Percentiles rank a stretch among this genome's conserved stretches.
phyloP scores from a whole-genome alignment of 2,888 invertebrate species.

The Argynnis bischoffii region DNA sequence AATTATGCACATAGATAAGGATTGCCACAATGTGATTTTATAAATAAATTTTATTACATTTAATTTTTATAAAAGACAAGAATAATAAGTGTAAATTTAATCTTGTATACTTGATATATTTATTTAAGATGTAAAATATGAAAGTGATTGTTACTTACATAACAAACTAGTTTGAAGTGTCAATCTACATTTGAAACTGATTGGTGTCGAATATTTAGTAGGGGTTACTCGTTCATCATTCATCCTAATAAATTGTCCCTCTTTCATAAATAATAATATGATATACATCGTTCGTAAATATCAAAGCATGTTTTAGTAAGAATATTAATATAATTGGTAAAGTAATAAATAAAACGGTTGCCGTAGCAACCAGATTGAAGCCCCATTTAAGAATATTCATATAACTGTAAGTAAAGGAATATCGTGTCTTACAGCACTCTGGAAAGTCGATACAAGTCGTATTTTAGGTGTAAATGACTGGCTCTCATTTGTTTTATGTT shows the following conservation, averaged over 20 bases:
- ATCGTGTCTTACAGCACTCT: slow-evolving; percentile 25
- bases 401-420: slow-evolving; percentile 10
- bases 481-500: slow-evolving; percentile 53
- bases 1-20: slow-evolving; percentile 48
- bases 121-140: background rate
- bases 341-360: background rate
- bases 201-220: background rate
- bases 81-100: slow-evolving; percentile 38
- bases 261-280: too few species aligned
- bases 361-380: background rate
- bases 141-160: background rate
- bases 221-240: background rate
- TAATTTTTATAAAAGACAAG: slow-evolving; percentile 65
- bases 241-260: too few species aligned
- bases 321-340: background rate
- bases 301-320: too few species aligned
- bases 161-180: too few species aligned
- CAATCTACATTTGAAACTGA: background rate
- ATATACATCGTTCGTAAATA: too few species aligned
- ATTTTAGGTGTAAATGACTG: slow-evolving; percentile 55
- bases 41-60: slow-evolving; percentile 46
- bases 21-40: slow-evolving; percentile 57
- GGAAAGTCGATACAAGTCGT: slow-evolving; percentile 27
- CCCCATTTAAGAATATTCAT: slow-evolving; percentile 11
- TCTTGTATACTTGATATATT: slow-evolving; percentile 14